Percentiles rank a stretch among this genome's conserved stretches.
phyloP scores from a whole-genome alignment of 2,888 invertebrate species.

The Dynastes grantii region DNA sequence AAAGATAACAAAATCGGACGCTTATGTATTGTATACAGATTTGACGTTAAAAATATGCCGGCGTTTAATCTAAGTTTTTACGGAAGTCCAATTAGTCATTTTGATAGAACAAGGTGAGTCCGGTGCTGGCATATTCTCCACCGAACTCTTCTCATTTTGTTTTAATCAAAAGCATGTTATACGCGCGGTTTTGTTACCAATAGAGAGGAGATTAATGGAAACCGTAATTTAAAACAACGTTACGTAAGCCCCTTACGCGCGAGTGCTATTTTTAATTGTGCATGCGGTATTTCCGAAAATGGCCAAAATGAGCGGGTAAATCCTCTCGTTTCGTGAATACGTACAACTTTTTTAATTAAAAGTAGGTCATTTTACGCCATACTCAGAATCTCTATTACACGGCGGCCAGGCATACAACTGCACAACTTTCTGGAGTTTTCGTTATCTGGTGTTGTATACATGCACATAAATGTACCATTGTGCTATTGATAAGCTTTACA shows the following conservation, averaged over 20 bases:
- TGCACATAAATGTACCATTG: too few relatives aligned
- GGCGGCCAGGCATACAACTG: neutral
- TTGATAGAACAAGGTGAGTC: slow-evolving; percentile 3
- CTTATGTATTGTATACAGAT: neutral
- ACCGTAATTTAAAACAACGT: neutral
- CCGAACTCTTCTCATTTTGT: neutral
- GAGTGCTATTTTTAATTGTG: neutral
- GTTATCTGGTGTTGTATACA: neutral
- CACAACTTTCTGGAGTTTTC: neutral
- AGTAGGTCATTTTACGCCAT: neutral
- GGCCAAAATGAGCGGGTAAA: neutral
- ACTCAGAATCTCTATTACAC: neutral
- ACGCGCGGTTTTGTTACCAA: neutral
- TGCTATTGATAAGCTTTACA: too few relatives aligned
- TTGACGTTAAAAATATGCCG: slow-evolving; percentile 7
- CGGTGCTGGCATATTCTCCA: neutral
- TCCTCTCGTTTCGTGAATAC: neutral
- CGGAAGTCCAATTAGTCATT: slow-evolving; percentile 4
- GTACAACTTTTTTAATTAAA: slow-evolving; percentile 13
- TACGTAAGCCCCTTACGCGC: neutral
- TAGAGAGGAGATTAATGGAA: neutral
- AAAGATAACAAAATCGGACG: neutral
- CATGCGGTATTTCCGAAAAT: neutral
- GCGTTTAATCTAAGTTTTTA: slow-evolving; percentile 3
- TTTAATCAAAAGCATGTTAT: neutral